Evolutionary conservation across 2,113 vertebrate genomes (phyloP).

Genomic region (Erythrocercus mccallii): DNA sequence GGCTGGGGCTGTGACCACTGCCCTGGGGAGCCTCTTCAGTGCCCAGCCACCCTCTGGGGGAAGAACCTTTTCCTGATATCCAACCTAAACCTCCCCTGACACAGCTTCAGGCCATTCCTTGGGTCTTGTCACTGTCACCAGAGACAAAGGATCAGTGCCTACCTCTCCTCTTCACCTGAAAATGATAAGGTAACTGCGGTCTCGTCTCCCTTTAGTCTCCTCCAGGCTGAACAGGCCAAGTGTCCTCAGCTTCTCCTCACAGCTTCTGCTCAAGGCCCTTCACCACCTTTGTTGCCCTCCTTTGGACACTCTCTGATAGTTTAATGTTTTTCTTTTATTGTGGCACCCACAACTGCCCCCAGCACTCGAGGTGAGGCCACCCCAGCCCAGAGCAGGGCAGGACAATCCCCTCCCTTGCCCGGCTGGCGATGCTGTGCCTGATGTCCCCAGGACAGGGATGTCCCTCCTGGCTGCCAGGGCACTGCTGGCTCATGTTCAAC

Average conservation of each 20-base stretch:
- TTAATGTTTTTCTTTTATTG: not conserved
- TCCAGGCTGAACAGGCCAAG: not conserved
- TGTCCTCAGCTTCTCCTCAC: not conserved
- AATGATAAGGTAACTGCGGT: too few species aligned
- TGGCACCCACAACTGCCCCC: not conserved
- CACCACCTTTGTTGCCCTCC: rapidly evolving
- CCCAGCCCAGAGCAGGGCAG: not conserved
- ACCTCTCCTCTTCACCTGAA: too few species aligned
- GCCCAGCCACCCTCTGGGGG: not conserved
- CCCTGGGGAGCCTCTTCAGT: not conserved
- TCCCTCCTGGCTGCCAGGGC: not conserved
- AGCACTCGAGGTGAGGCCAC: not conserved
- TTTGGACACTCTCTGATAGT: not conserved
- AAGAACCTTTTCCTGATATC: not conserved
- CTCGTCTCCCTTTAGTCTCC: not conserved
- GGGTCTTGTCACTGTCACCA: not conserved
- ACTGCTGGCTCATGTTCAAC: not conserved
- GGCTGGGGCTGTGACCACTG: not conserved
- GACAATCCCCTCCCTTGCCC: not conserved
- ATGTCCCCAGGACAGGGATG: not conserved
- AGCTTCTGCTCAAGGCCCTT: not conserved
- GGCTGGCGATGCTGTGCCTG: not conserved
- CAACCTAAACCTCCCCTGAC: not conserved
- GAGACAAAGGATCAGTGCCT: not conserved
- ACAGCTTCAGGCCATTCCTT: too few species aligned